phyloP scores from a whole-genome alignment of 2,113 vertebrate genomes.

The Odontesthes bonariensis region DNA sequence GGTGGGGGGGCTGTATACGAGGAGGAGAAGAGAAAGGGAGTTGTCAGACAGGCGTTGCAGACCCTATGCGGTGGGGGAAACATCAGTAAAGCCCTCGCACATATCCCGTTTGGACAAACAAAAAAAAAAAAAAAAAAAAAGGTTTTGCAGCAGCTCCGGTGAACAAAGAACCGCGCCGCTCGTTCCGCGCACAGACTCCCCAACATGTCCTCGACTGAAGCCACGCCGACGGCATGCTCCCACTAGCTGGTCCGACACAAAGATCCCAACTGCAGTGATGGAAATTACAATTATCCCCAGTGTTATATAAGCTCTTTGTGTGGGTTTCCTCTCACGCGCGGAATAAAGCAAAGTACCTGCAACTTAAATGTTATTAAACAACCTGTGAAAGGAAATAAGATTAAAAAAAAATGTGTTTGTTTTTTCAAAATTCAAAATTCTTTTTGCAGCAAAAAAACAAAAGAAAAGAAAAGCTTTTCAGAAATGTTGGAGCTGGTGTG shows the following conservation, averaged over 20 bases:
- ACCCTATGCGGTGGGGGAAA: constrained; percentile 74
- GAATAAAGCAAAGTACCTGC: constrained; percentile 15
- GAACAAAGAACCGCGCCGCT: constrained; percentile 80
- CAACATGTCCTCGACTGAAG: constrained; percentile 75
- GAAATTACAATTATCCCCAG: neutral
- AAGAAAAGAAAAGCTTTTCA: constrained; percentile 24
- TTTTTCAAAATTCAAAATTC: too few relatives aligned
- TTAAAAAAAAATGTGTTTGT: too few relatives aligned
- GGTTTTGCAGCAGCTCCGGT: constrained; percentile 66
- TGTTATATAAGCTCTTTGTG: neutral
- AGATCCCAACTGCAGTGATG: constrained; percentile 40
- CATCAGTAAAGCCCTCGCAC: constrained; percentile 63
- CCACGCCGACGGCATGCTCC: constrained; percentile 74
- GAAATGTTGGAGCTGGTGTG: neutral
- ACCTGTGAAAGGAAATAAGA: too few relatives aligned
- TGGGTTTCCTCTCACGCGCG: constrained; percentile 4
- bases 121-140: constrained; percentile 34
- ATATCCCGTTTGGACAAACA: constrained; percentile 55
- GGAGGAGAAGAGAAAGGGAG: constrained; percentile 72
- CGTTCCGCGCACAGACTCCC: constrained; percentile 60
- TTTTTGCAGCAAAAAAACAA: too few relatives aligned
- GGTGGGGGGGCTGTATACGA: constrained; percentile 19
- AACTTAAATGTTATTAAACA: constrained; percentile 17
- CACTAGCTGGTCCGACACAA: constrained; percentile 57
- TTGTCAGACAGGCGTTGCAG: constrained; percentile 81